Evolutionary conservation across 2,797 vertebrate species (phyloP), one percentile per base, ranked within the genome.

Genomic region (Platalea minor): DNA sequence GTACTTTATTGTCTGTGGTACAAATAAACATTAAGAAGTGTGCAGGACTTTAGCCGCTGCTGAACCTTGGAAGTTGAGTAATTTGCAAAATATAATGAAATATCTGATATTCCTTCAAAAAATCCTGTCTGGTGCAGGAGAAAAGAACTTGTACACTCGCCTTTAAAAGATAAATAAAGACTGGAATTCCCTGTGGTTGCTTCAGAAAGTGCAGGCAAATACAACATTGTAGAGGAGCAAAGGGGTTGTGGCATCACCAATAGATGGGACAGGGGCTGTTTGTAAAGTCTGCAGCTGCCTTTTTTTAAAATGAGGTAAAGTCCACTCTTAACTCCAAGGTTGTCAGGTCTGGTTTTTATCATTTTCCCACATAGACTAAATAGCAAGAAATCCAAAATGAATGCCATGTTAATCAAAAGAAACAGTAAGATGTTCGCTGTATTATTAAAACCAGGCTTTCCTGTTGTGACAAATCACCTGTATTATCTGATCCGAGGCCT

Each of bases 1-100:
- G 89, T 57, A 83, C 82, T 94, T 97, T 88, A 43, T 85, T 96
- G 84, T 93, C 88, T 83, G 67, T 20, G 76, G 33, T 92, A 79
- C 63, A 97, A 97, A 97, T 94, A 76, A 61, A 95, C 91, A 77
- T 33, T 46, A 11, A 28, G 84, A 61, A 86, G 75, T 46, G 13
- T 11, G 68, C 72, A 59, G 29, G 65, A 45, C 78, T 85, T 78
- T 28, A 61, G 88, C 72, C 54, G 46, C 80, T 29, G 69, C 70
- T 39, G 17, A 81, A 19, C 65, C 11, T 45, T n/a, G 63, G 45
- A 17, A 64, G 48, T 25, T n/a, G 72, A 88, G 63, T 20, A 18
- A 33, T 68, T 75, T 68, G 48, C 33, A 24, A 70, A 69, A 45
- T 18, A 13, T 0, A 64, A 33, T 26, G 50, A 50, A 89, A 65